Evolutionary conservation across 2,113 vertebrate species (phyloP), one percentile per base, ranked within the genome.

Genomic region (Solea solea): DNA sequence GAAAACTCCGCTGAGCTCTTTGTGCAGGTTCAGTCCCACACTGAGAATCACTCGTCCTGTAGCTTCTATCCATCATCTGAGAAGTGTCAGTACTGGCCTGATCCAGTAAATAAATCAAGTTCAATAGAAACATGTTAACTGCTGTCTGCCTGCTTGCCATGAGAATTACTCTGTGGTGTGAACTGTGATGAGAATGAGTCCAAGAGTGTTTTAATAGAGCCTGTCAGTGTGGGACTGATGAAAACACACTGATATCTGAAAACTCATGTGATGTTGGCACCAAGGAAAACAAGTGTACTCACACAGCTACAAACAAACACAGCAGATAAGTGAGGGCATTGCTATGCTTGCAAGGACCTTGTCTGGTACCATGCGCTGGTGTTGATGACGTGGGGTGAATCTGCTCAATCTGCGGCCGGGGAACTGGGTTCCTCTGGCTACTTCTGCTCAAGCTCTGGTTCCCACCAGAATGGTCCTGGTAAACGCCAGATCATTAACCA

Each of bases 221-320:
- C 73, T 87, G 88, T 86, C 85, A 84, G 83, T 80, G 78, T 86
- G 81, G 49, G 68, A 78, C 85, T 82, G 85, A 84, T 80, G 85
- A 79, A 86, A 84, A 81, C 76, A 84, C 80, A 74, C 62, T 56
- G 64, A 80, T 84, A 77, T 78, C 71, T 70, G 1, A 82, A 78
- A 86, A 78, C 59, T 84, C 58, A 87, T 82, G 82, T 73, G 55
- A 82, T 71, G 51, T 54, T 61, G 44, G 76, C 78, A 74, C 63
- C 64, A 67, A 80, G 42, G 49, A 63, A 75, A 63, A 76, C 61
- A 75, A 41, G 40, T 67, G 5, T 8, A 25, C 58, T 21, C 9
- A 41, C 58, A 34, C 21, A 48, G 27, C 11, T 16, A 45, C 59
- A 59, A 13, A 61, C 59, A 50, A 21, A 21, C 21, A 53, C n/a